Evolutionary conservation across 2,113 vertebrate species (phyloP).

Genomic region (Ellobius talpinus): DNA sequence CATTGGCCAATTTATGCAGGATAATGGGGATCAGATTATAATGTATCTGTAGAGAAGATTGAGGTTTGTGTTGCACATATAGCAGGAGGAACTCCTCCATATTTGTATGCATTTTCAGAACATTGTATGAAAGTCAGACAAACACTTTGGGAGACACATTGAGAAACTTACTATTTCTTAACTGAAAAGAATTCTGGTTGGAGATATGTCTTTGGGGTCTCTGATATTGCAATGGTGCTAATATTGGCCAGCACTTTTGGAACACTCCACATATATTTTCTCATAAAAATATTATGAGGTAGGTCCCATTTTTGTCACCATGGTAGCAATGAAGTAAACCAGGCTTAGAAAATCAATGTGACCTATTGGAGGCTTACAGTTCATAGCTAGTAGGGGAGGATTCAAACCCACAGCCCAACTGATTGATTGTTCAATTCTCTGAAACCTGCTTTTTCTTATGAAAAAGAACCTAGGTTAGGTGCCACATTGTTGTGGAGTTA

Average conservation of each 20-base stretch:
- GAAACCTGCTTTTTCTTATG: not conserved
- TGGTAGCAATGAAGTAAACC: not conserved
- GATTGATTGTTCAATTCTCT: not conserved
- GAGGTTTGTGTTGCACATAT: not conserved
- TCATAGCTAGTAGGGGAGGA: not conserved
- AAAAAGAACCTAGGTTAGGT: not conserved
- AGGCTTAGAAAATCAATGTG: not conserved
- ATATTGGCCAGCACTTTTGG: not conserved
- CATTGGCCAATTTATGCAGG: not conserved
- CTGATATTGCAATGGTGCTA: not conserved
- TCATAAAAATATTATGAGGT: constrained; percentile 29
- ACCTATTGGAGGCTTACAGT: not conserved
- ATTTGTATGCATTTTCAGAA: not conserved
- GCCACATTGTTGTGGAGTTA: not conserved
- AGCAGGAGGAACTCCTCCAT: not conserved
- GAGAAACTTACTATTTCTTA: not conserved
- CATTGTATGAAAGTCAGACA: not conserved
- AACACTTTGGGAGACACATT: not conserved
- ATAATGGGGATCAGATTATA: not conserved
- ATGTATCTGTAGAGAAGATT: not conserved
- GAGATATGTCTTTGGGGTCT: not conserved
- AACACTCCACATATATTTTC: not conserved
- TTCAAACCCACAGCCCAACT: not conserved
- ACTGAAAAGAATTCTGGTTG: not conserved
- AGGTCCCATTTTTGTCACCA: not conserved